These are phyloP conservation scores for Brenthis hecate DNA, from an alignment of 2,888 invertebrate species.

Conservation along the genomic window DNA sequence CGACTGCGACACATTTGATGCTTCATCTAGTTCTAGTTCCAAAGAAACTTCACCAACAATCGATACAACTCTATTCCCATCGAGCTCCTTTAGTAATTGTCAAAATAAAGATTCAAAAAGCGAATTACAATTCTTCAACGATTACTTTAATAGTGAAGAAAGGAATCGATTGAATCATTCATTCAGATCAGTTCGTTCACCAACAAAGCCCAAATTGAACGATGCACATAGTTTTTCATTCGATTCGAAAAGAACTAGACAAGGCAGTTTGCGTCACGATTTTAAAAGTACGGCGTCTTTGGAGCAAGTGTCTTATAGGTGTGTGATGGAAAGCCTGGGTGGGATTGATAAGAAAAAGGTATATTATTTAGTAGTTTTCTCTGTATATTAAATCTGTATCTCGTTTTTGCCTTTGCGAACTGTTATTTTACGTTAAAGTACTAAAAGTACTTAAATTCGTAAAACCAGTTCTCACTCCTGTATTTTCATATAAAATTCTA, in stretches of 20 bases:
- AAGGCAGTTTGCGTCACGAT: constrained; percentile 57
- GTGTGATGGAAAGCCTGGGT: constrained; percentile 57
- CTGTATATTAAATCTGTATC: background rate
- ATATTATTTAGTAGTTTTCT: constrained; percentile 12
- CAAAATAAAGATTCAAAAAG: constrained; percentile 43
- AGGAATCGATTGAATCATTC: constrained; percentile 59
- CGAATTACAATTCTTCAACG: constrained; percentile 66
- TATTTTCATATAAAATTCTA: too few relatives aligned
- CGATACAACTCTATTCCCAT: constrained; percentile 62
- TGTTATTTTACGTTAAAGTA: too few relatives aligned
- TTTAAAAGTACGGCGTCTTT: constrained; percentile 62
- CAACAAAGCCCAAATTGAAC: constrained; percentile 49
- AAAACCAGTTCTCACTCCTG: too few relatives aligned
- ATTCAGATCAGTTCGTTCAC: constrained; percentile 59
- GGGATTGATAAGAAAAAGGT: constrained; percentile 62
- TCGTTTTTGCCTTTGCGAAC: background rate
- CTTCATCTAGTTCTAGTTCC: constrained; percentile 82
- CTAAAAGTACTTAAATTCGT: too few relatives aligned
- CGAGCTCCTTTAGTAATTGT: constrained; percentile 55
- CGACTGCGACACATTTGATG: constrained; percentile 85
- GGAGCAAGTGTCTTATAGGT: constrained; percentile 65
- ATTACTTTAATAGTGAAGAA: constrained; percentile 68
- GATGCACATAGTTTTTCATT: constrained; percentile 59
- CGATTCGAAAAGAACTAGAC: constrained; percentile 54
- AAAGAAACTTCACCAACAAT: constrained; percentile 84